These are phyloP conservation scores for Chiloscyllium plagiosum DNA, from an alignment of 2,113 vertebrate species.

Conservation along the genomic window DNA sequence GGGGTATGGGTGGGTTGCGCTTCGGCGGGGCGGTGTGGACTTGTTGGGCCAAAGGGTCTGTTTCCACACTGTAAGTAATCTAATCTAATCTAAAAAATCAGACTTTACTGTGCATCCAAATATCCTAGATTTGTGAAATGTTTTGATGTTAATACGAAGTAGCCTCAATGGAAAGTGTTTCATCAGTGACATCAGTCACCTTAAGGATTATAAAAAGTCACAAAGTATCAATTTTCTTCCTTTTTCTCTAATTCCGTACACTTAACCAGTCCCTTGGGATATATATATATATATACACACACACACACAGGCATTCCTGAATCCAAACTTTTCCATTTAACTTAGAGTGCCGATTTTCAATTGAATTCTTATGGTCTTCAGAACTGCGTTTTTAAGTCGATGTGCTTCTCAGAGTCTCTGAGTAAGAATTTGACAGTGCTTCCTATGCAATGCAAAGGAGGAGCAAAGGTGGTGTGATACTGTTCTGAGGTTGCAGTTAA, in stretches of 20 bases:
- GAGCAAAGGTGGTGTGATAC: background rate
- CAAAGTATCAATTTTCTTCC: background rate
- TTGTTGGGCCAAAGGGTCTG: no score
- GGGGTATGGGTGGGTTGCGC: no score
- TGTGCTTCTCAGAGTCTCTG: background rate
- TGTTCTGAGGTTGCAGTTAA: background rate
- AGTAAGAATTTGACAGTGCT: background rate
- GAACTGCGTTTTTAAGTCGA: background rate
- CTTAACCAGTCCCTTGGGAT: background rate
- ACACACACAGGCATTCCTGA: no score
- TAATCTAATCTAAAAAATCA: no score
- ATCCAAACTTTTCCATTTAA: background rate
- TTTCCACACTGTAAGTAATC: no score
- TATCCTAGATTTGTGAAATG: background rate
- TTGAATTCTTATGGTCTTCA: background rate
- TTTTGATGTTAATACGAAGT: background rate
- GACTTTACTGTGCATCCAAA: background rate
- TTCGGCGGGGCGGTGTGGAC: no score
- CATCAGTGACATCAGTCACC: background rate
- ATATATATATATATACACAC: background rate
- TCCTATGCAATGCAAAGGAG: background rate
- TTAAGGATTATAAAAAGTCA: background rate
- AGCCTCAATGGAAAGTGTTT: background rate
- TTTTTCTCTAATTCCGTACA: background rate
- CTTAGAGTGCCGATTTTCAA: background rate